Base-by-base conservation (phyloP, 2,113 vertebrate species). In the Dasyprocta punctata region DNA sequence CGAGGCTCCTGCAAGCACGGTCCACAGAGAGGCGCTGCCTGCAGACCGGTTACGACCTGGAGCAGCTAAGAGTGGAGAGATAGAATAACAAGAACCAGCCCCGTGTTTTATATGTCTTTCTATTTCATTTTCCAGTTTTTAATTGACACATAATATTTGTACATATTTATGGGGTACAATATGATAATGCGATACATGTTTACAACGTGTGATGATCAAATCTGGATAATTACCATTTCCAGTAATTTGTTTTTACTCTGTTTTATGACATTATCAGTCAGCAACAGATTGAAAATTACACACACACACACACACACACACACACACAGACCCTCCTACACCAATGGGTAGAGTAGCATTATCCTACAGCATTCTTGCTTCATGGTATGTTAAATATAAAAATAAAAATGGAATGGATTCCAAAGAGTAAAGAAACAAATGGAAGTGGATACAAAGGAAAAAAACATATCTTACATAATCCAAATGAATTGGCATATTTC, bases 201-300 rank as follows among this genome's bases (percentile, higher is more conserved):
- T 41, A 61, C 58, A 26, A 47, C 28, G 41, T 61, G 16, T 78
- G 77, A 89, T 77, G 87, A 33, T 89, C 28, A 22, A 44, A 60
- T 61, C 78, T 36, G 41, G 63, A 71, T 94, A 52, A 82, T 89
- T 83, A 73, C 28, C 92, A 82, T 89, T 90, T 87, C 52, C n/a
- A 83, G 17, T 36, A 63, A 90, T 82, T 90, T 47, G 44, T 80
- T 94, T 92, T 83, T 78, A 78, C 84, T 63, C 41, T 69, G 33
- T 80, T 89, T 89, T 89, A 75, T 9, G 28, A 61, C 91, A 47
- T 36, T 28, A 63, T 83, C 86, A 13, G 22, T 44, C 47, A 65
- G 56, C n/a, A 83, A 83, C 41, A 90, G 47, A 36, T 69, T 83
- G 36, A 91, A 85, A 95, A 92, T 44, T 90, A 88, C 19, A 77